Percentiles rank a stretch among this genome's conserved stretches.
Conservation (phyloP, 2,113 vertebrate species). For the Propithecus coquereli region DNA sequence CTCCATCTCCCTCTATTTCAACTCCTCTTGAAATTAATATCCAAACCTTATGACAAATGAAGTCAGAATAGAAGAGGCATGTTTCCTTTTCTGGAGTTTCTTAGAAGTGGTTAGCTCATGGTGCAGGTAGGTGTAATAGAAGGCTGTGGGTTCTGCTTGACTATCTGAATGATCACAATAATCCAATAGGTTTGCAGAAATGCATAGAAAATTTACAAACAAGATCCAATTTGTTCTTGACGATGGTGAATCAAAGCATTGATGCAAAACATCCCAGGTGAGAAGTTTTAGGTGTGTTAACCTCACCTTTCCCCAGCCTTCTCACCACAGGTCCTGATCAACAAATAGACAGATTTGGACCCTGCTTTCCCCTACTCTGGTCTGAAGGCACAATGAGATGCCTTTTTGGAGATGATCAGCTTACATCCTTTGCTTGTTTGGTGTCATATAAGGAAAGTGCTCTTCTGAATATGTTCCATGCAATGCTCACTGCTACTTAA, state of each 20-base stretch:
- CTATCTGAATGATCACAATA: slow-evolving; percentile 40
- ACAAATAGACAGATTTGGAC: background rate
- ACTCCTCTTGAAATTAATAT: background rate
- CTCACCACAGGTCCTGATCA: background rate
- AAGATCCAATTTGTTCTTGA: slow-evolving; percentile 43
- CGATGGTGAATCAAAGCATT: background rate
- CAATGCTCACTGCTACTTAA: background rate
- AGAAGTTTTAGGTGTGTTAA: slow-evolving; percentile 23
- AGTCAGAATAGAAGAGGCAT: background rate
- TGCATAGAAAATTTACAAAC: slow-evolving; percentile 62
- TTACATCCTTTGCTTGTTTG: background rate
- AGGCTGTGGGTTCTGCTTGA: slow-evolving; percentile 65
- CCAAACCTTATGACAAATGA: background rate
- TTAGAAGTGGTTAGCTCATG: background rate
- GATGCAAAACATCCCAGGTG: slow-evolving; percentile 13
- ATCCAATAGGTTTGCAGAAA: slow-evolving; percentile 57
- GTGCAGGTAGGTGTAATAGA: slow-evolving; percentile 37
- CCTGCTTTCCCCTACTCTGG: background rate
- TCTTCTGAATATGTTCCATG: background rate
- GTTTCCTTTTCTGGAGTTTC: slow-evolving; percentile 29
- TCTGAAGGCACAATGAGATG: background rate
- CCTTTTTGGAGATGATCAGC: background rate
- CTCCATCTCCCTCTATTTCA: slow-evolving; percentile 15
- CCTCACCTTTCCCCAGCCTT: background rate
- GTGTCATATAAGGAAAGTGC: background rate